Percentiles rank a stretch among this genome's conserved stretches.
Conservation (phyloP, 1,140 invertebrate genomes). For the Neodiprion lecontei region DNA sequence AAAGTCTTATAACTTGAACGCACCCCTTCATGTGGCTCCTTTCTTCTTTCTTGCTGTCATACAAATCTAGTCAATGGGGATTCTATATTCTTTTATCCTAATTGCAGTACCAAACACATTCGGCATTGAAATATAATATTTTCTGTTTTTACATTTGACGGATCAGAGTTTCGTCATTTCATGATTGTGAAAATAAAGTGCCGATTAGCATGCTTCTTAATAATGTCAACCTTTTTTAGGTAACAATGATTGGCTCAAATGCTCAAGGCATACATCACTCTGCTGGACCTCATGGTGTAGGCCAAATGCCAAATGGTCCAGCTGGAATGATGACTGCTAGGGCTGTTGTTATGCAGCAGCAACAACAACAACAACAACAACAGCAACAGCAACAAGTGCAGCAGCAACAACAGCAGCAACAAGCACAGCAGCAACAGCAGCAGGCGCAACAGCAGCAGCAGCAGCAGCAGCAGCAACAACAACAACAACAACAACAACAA, state of each 20-base stretch:
- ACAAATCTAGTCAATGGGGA: background rate
- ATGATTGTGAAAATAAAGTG: too few relatives aligned
- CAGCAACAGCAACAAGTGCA: background rate
- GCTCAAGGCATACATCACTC: constrained; percentile 58
- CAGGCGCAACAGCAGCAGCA: constrained; percentile 45
- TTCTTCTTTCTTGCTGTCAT: too few relatives aligned
- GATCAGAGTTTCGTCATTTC: too few relatives aligned
- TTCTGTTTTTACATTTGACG: too few relatives aligned
- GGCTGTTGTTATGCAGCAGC: constrained; percentile 65
- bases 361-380: constrained; percentile 29
- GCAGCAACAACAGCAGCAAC: constrained; percentile 33
- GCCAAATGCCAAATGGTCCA: constrained; percentile 74
- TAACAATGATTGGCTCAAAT: constrained; percentile 58
- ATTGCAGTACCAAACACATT: background rate
- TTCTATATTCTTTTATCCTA: background rate
- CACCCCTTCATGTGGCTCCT: too few relatives aligned
- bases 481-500: background rate
- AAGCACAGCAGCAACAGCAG: constrained; percentile 45
- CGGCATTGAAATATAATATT: background rate
- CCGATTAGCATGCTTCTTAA: too few relatives aligned
- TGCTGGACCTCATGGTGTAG: constrained; percentile 52
- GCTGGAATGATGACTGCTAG: constrained; percentile 65
- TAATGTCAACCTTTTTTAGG: constrained; percentile 34
- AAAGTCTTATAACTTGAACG: too few relatives aligned
- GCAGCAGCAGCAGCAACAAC: constrained; percentile 20